phyloP scores from a whole-genome alignment of 2,113 vertebrate species.

The Crotalus horridus region DNA sequence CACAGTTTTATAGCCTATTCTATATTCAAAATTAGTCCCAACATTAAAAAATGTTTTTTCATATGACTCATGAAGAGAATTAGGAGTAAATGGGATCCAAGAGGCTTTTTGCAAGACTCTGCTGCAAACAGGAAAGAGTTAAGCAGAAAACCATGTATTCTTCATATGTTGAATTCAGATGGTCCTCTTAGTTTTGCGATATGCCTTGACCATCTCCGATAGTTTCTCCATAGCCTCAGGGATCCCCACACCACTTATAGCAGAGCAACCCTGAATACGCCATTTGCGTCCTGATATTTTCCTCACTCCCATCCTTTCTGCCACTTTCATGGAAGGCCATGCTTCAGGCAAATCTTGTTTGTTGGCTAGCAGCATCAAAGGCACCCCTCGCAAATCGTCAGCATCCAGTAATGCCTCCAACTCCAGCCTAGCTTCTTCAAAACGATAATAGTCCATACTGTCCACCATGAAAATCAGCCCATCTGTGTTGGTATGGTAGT shows the following conservation, averaged over 20 bases:
- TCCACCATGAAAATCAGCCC: conserved; percentile 46
- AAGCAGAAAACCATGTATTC: not conserved
- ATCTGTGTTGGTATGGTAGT: conserved; percentile 36
- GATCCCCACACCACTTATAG: conserved; percentile 37
- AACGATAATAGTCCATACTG: conserved; percentile 30
- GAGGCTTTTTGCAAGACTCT: not conserved
- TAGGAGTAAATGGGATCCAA: not conserved
- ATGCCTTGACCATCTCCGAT: conserved; percentile 25
- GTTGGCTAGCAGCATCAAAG: conserved; percentile 45
- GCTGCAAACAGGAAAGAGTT: not conserved
- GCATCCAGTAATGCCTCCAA: conserved; percentile 13
- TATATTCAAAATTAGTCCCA: not conserved
- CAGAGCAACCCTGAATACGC: conserved; percentile 47
- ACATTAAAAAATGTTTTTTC: not conserved
- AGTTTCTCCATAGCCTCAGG: conserved; percentile 42
- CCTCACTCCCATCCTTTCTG: conserved; percentile 24
- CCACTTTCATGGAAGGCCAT: conserved; percentile 18
- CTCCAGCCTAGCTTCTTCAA: conserved; percentile 27
- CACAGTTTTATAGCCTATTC: not conserved
- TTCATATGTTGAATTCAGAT: not conserved
- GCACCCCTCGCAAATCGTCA: conserved; percentile 29
- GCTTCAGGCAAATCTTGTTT: conserved; percentile 52
- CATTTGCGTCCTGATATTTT: conserved; percentile 12
- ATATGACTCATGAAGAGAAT: not conserved
- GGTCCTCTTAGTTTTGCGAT: not conserved